Evolutionary conservation across 1,140 invertebrate genomes (phyloP).

Genomic region (Delia radicum): DNA sequence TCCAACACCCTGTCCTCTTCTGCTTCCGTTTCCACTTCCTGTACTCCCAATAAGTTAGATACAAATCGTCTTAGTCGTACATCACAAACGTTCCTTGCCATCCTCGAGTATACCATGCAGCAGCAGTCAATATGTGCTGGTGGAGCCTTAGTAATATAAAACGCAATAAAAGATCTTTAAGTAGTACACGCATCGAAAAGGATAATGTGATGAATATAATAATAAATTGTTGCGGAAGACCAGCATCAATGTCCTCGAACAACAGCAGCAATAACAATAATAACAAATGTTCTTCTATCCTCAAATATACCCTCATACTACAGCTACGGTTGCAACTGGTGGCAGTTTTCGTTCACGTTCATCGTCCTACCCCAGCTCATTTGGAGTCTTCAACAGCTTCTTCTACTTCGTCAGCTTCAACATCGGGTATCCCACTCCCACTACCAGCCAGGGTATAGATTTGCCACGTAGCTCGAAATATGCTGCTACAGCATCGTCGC

Average conservation of each 20-base stretch:
- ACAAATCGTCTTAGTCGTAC: constrained; percentile 47
- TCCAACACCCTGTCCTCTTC: not conserved
- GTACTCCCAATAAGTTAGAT: constrained; percentile 34
- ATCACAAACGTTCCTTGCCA: not conserved
- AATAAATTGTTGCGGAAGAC: constrained; percentile 50
- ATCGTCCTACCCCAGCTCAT: constrained; percentile 30
- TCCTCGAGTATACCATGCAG: constrained; percentile 15
- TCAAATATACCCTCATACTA: not conserved
- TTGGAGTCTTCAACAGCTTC: constrained; percentile 40
- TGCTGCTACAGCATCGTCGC: constrained; percentile 13
- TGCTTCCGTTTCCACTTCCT: too few relatives aligned
- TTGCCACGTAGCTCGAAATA: constrained; percentile 35
- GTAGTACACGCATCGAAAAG: constrained; percentile 51
- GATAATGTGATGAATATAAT: constrained; percentile 53
- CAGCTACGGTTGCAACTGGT: not conserved
- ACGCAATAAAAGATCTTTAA: constrained; percentile 50
- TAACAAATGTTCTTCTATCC: constrained; percentile 17
- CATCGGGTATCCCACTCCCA: constrained; percentile 52
- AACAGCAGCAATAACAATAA: constrained; percentile 28
- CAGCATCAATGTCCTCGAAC: not conserved
- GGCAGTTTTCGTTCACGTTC: constrained; percentile 36
- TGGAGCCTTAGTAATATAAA: constrained; percentile 33
- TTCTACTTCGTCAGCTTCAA: constrained; percentile 45
- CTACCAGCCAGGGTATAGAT: constrained; percentile 34
- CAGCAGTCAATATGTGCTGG: constrained; percentile 26